Base-by-base conservation (phyloP, 2,888 invertebrate species). In the Euzophera pinguis region DNA sequence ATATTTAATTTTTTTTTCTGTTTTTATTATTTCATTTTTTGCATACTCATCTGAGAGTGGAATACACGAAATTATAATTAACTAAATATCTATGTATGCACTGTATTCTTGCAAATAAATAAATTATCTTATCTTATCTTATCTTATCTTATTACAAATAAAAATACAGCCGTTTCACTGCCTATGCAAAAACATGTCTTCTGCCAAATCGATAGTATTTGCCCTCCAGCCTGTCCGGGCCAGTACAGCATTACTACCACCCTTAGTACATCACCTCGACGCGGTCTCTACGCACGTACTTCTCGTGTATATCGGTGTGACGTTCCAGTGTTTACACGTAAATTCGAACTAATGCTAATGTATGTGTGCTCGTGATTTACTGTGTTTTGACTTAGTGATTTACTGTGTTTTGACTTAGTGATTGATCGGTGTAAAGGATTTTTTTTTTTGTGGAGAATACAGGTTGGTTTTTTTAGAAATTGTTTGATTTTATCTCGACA, bases 141-240 rank as follows among this genome's bases (percentile, higher is more conserved):
- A n/a, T n/a, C n/a, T n/a, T n/a, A n/a, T n/a, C n/a, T n/a, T n/a
- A n/a, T n/a, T n/a, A n/a, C n/a, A n/a, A n/a, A n/a, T n/a, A n/a
- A n/a, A n/a, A n/a, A n/a, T n/a, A n/a, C n/a, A 22, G 3, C 5
- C 2, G 22, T 22, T 22, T 32, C 12, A 14, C 13, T 50, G 16
- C 35, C 32, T 42, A 34, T 12, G n/a, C 4, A 8, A 2, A 50
- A 34, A 4, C 35, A 58, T 3, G 52, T 3, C 43, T 14, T 73
- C 66, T 69, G 51, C 43, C 1, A n/a, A 39, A 50, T n/a, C 9
- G 37, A n/a, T 75, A 74, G 55, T 87, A 78, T 84, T 71, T 88
- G 87, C 55, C 74, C 53, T 60, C 57, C 62, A 78, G 85, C 75
- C 81, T 79, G 88, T 82, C 88, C 87, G 81, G 87, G 83, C 77